phyloP scores from a whole-genome alignment of 2,113 vertebrate species.

The Callithrix jacchus region DNA sequence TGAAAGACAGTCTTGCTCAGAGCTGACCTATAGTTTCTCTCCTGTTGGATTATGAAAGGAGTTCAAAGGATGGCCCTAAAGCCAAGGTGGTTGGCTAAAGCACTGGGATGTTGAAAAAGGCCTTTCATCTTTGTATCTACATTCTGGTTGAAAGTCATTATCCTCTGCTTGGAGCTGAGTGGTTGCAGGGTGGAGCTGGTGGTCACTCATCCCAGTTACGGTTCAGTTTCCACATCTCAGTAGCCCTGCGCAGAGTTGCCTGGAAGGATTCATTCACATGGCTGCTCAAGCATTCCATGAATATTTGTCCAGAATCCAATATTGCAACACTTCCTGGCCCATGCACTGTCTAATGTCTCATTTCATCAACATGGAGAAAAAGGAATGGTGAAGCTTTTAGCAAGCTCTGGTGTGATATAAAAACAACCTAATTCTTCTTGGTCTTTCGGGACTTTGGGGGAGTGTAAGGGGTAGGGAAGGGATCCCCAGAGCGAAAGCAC shows the following conservation, averaged over 20 bases:
- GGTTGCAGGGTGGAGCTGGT: neutral
- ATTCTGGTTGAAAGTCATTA: neutral
- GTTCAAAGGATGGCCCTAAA: neutral
- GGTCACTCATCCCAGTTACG: neutral
- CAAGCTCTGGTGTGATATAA: neutral
- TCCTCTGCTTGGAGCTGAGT: neutral
- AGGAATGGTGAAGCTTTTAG: neutral
- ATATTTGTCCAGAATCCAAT: neutral
- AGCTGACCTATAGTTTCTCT: neutral
- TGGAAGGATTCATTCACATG: neutral
- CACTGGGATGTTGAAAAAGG: neutral
- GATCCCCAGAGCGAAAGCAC: neutral
- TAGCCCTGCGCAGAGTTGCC: neutral
- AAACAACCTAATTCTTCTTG: neutral
- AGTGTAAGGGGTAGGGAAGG: rapidly evolving
- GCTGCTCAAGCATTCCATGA: neutral
- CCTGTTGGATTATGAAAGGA: neutral
- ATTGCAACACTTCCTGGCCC: neutral
- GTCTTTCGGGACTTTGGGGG: neutral
- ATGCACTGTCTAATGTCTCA: rapidly evolving
- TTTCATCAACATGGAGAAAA: neutral
- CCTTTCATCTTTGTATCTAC: neutral
- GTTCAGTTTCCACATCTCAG: neutral
- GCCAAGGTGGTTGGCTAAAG: neutral
- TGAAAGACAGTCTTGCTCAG: neutral